Percentiles rank a stretch among this genome's conserved stretches.
phyloP scores from a whole-genome alignment of 1,140 invertebrate species.

The Coptotermes formosanus region DNA sequence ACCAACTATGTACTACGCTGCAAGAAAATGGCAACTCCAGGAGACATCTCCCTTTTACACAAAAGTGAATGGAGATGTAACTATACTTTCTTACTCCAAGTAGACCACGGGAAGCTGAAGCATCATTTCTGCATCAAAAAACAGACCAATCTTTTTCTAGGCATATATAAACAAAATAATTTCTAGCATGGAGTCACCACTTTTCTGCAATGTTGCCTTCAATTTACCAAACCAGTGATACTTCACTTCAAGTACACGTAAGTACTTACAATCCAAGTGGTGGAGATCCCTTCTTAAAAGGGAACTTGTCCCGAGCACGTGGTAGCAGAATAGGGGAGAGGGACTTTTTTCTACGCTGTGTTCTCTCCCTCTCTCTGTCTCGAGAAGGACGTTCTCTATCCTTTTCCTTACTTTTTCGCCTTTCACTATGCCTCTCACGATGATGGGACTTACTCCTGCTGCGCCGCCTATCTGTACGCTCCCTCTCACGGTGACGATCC shows the following conservation, averaged over 20 bases:
- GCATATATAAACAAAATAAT: no score
- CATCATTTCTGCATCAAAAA: no score
- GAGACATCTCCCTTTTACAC: no score
- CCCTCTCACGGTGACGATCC: conserved; percentile 40
- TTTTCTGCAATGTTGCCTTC: no score
- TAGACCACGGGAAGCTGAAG: no score
- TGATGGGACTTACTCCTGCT: conserved; percentile 29
- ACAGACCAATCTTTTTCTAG: no score
- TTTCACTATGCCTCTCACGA: conserved; percentile 49
- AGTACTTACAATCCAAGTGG: conserved; percentile 39
- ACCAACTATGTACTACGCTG: no score
- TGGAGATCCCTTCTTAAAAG: conserved; percentile 33
- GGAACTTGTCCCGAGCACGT: conserved; percentile 32
- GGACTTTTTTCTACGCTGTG: conserved; percentile 39
- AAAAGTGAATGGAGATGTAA: no score
- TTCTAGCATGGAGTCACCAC: no score
- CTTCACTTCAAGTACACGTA: not conserved
- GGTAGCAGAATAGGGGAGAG: conserved; percentile 36
- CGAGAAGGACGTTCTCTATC: conserved; percentile 48
- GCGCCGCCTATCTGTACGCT: conserved; percentile 10
- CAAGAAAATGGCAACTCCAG: no score
- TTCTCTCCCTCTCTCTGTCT: conserved; percentile 48
- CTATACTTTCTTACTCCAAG: no score
- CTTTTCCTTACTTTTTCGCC: conserved; percentile 42
- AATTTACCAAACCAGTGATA: no score